These are phyloP conservation scores for Pseudorasbora parva DNA, from an alignment of 2,113 vertebrate species.

Conservation along the genomic window DNA sequence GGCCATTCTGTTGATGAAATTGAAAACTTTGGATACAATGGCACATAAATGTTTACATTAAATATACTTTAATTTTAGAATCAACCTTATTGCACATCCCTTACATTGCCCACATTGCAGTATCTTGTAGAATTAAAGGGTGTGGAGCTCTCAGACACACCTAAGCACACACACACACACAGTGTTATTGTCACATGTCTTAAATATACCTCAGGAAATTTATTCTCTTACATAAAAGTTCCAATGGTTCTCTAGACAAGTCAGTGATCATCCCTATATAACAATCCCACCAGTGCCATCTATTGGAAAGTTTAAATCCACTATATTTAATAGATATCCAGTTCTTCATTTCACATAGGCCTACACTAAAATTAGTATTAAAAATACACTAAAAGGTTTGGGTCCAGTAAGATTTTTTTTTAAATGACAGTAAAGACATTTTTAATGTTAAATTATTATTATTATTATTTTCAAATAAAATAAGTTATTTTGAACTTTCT, in stretches of 20 bases:
- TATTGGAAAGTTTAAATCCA: background rate
- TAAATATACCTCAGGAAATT: background rate
- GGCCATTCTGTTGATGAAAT: constrained; percentile 8
- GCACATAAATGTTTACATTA: background rate
- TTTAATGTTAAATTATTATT: background rate
- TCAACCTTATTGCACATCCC: background rate
- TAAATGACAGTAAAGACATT: too few relatives aligned
- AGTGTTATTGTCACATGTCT: constrained; percentile 13
- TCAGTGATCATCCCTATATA: background rate
- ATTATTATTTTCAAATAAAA: background rate
- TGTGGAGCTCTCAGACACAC: constrained; percentile 42
- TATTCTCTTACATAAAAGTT: background rate
- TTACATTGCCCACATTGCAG: background rate
- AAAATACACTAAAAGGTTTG: background rate
- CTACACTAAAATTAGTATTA: too few relatives aligned
- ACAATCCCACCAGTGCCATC: background rate
- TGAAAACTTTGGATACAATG: background rate
- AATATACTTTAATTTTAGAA: background rate
- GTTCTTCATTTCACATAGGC: background rate
- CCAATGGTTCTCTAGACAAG: background rate
- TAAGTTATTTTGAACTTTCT: too few relatives aligned
- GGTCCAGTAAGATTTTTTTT: background rate
- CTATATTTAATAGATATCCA: background rate
- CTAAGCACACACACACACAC: constrained; percentile 37
- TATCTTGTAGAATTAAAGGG: constrained; percentile 41